These are phyloP conservation scores for Atherinomorus stipes DNA, from an alignment of 2,113 vertebrate genomes.

Conservation along the genomic window DNA sequence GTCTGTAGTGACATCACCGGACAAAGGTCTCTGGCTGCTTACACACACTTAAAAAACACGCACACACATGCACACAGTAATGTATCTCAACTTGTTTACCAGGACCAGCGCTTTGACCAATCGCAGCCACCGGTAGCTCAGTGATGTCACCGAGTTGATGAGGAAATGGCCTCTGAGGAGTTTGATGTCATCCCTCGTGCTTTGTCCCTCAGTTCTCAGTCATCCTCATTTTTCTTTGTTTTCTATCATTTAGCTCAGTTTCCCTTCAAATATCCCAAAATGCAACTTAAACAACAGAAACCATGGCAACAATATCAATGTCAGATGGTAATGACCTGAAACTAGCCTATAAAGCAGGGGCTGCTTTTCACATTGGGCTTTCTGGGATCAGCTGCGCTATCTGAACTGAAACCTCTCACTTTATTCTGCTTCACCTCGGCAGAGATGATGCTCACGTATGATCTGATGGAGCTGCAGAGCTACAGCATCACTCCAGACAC, in stretches of 20 bases:
- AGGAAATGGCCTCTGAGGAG: constrained; percentile 73
- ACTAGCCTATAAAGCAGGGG: too few species aligned
- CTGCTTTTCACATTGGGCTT: too few species aligned
- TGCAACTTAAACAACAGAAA: too few species aligned
- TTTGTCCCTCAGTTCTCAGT: not conserved
- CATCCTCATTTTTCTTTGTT: not conserved
- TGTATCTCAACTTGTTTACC: constrained; percentile 74
- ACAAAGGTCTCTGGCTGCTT: constrained; percentile 61
- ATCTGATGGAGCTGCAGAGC: too few species aligned
- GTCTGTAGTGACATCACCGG: constrained; percentile 70
- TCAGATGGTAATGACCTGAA: too few species aligned
- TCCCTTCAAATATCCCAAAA: not conserved
- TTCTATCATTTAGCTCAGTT: not conserved
- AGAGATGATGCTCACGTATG: too few species aligned
- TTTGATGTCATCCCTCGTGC: constrained; percentile 68
- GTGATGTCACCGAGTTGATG: constrained; percentile 80
- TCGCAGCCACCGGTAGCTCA: constrained; percentile 53
- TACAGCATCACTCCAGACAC: too few species aligned
- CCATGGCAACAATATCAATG: too few species aligned
- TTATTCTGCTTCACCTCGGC: too few species aligned
- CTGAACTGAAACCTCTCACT: too few species aligned
- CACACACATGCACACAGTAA: constrained; percentile 42
- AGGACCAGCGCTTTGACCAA: constrained; percentile 61
- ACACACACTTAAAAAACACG: constrained; percentile 20
- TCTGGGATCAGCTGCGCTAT: too few species aligned